Evolutionary conservation across 2,797 vertebrate genomes (phyloP), one percentile per base, ranked within the genome.

Genomic region (Craterocephalus amniculus): DNA sequence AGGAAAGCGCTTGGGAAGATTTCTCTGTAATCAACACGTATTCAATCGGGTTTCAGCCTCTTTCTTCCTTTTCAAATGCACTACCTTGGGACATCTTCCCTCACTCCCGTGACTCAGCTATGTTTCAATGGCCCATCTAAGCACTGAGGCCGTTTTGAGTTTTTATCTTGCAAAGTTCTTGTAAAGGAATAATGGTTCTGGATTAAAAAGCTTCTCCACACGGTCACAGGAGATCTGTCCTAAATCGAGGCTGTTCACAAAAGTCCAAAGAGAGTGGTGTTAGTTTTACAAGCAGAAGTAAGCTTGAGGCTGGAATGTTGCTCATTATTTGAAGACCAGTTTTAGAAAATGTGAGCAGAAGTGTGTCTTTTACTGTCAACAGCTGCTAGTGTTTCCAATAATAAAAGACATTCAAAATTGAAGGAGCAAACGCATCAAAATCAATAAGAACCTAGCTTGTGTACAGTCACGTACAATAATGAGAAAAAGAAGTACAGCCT

Each of bases 1-100:
- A 89, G 86, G 83, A 62, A 71, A 84, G 79, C 58, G 87, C 90
- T 93, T 91, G 91, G 91, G 90, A 93, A 94, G 94, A 93, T 91
- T 91, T 90, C 89, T 88, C 83, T 89, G 89, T 90, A 93, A 92
- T 94, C 93, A 91, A 92, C 87, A 90, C 87, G 76, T 88, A 80
- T 70, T 91, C 92, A 92, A 88, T 88, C 79, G 51, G 84, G 85
- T 87, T 89, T 89, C 88, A 79, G 89, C 66, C 81, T 87, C 78
- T 90, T 89, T 89, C 84, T 90, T 90, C 89, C 83, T 85, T 91
- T 88, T 93, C 91, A 91, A 82, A 32, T 51, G 51, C 16, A 34
- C 80, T 83, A 79, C 90, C 87, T 83, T 84, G 93, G 94, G 92
- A 91, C 90, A 83, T 86, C 87, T 84, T 85, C 87, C 81, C 74